Conservation (phyloP, 1,140 invertebrate genomes). For the Anoplolepis gracilipes region DNA sequence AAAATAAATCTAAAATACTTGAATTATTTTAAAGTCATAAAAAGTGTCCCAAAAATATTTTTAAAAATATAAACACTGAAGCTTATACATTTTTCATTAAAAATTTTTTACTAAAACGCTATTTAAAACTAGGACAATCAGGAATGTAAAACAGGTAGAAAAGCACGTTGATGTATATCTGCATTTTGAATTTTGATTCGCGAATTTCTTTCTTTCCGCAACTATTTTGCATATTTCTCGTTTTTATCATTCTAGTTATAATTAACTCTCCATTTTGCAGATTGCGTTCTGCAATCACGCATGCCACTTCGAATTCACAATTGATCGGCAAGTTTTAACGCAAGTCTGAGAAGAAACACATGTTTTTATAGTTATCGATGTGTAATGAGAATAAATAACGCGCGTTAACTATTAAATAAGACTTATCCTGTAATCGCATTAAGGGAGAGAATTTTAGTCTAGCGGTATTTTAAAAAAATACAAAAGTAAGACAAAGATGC, state of each 20-base stretch:
- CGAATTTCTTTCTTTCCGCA: neutral
- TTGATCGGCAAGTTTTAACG: neutral
- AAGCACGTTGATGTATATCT: neutral
- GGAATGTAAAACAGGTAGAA: neutral
- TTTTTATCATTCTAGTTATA: slow-evolving; percentile 11
- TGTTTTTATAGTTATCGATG: slow-evolving; percentile 22
- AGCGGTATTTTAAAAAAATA: slow-evolving; percentile 30
- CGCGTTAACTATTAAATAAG: slow-evolving; percentile 31
- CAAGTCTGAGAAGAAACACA: neutral
- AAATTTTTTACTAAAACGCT: neutral
- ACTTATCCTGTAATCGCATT: slow-evolving; percentile 35
- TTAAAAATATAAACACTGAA: neutral
- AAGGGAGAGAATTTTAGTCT: slow-evolving; percentile 33
- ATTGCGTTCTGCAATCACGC: slow-evolving; percentile 9
- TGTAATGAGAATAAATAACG: slow-evolving; percentile 32
- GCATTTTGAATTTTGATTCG: neutral
- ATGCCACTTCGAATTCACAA: neutral
- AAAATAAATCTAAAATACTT: neutral
- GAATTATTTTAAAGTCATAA: slow-evolving; percentile 1
- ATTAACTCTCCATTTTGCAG: neutral
- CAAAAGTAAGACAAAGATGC: slow-evolving; percentile 5
- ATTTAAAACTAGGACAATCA: neutral
- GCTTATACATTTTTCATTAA: neutral
- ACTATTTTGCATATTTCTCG: neutral
- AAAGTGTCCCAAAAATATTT: neutral